Base-by-base conservation (phyloP, 2,113 vertebrate genomes). In the Corythornis madagascariensis region DNA sequence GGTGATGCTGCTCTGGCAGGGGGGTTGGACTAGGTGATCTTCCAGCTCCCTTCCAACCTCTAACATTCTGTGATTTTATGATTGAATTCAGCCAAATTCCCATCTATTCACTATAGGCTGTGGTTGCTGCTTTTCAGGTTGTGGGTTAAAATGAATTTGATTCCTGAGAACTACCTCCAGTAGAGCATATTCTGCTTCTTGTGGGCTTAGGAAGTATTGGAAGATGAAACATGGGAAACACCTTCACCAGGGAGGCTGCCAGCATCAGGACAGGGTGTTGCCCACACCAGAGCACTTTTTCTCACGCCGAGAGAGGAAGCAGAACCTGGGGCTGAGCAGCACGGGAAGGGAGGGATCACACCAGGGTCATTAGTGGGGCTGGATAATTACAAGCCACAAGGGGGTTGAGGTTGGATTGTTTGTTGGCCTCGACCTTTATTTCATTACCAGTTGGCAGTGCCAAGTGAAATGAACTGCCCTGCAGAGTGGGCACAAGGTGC, bases 281-380 rank as follows among this genome's bases (percentile, higher is more conserved):
- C 29, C 53, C 0, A 0, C 21, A 24, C 42, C 1, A 1, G 42
- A 85, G 61, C 0, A 0, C 3, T 1, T 17, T 83, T 89, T 78
- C 47, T 83, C 64, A 50, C 0, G 1, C 4, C 9, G 38, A 3
- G 4, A 71, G 71, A 92, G 79, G 91, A 93, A 85, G 85, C 87
- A 79, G 75, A 66, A 89, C 13, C 14, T 55, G 38, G 59, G 55
- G 45, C n/a, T 31, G 42, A 84, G 64, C 71, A 33, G 81, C 57
- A 83, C 0, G 0, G 78, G 74, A 95, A 87, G 50, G 82, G 42
- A 87, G 53, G 42, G 71, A 60, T 65, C 5, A 1, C 50, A 47
- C 4, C 0, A 2, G 77, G 82, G 55, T 70, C 45, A 16, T 72
- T 69, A 53, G 72, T 8, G 25, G 16, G 25, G 38, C 63, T 0